These are phyloP conservation scores for Leptopilina clavipes DNA, from an alignment of 1,140 invertebrate genomes.

Conservation along the genomic window DNA sequence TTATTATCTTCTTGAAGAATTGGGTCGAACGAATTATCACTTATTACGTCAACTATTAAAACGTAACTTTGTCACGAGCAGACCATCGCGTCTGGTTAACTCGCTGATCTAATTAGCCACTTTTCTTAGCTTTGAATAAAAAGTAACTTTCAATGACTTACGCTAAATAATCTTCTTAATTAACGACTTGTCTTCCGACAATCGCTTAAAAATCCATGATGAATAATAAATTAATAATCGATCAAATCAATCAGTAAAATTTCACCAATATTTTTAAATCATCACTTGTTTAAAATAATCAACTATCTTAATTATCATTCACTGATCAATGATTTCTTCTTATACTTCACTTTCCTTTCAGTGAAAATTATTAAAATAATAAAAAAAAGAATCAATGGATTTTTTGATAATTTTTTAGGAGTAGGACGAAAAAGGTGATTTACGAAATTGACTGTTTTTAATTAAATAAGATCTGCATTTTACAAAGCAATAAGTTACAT, in stretches of 20 bases:
- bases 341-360: too few relatives aligned
- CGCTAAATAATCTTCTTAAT: background rate
- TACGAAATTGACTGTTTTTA: slow-evolving; percentile 50
- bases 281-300: too few relatives aligned
- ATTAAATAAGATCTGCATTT: slow-evolving; percentile 76
- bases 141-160: slow-evolving; percentile 4
- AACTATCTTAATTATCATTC: too few relatives aligned
- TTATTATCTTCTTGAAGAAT: slow-evolving; percentile 30
- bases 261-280: too few relatives aligned
- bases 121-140: slow-evolving; percentile 22
- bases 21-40: slow-evolving; percentile 29
- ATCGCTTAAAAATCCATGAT: background rate
- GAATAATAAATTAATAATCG: background rate
- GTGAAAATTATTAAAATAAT: too few relatives aligned
- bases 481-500: slow-evolving; percentile 77
- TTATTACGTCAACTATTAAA: slow-evolving; percentile 31
- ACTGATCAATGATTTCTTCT: too few relatives aligned
- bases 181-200: background rate
- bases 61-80: slow-evolving; percentile 19
- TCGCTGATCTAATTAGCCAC: slow-evolving; percentile 26
- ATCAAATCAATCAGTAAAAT: background rate
- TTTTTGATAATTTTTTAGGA: too few relatives aligned
- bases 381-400: too few relatives aligned
- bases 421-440: background rate
- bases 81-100: slow-evolving; percentile 9